Evolutionary conservation across 1,140 invertebrate genomes (phyloP), one percentile per base, ranked within the genome.

Genomic region (Maniola jurtina): DNA sequence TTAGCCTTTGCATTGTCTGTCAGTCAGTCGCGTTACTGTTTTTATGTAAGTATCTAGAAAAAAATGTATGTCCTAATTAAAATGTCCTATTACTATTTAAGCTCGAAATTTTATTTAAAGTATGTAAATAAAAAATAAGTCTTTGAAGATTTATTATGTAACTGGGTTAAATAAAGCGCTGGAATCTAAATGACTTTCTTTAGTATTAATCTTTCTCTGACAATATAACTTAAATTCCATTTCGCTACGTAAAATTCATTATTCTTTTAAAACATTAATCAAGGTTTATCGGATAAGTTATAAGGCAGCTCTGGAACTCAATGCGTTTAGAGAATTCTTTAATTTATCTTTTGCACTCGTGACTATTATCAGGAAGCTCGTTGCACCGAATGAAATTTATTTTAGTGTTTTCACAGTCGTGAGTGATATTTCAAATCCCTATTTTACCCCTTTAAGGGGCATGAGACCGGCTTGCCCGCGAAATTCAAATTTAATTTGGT

Each of bases 301-400:
- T 50, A 50, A 50, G 48, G 15, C 48, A 50, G 48, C 48, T 50
- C 48, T 47, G 48, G 48, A 50, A 50, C 48, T 50, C 48, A 50
- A 50, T 50, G 48, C 48, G 48, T 50, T 50, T 50, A 50, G 48
- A 50, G 48, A 50, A 50, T 50, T 50, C 48, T 50, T 50, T 50
- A 50, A 50, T 50, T 50, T 50, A 50, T 50, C 48, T 50, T 50
- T 50, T 50, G 48, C 48, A 50, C 48, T 50, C 48, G 48, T 50
- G 48, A 25, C 48, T 25, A 14, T 50, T 50, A 50, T 50, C 48
- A 7, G 48, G 16, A 50, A 6, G 48, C 16, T 25, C 48, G 14
- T 16, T 50, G 48, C 48, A 50, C 48, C 15, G 48, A 50, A 16
- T 50, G 2, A 16, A 50, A 50, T 50, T 50, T 50, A 50, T 50